These are phyloP conservation scores for Virgularia gustaviana DNA, from an alignment of 92 coral and sea anemone genomes.

Conservation along the genomic window DNA sequence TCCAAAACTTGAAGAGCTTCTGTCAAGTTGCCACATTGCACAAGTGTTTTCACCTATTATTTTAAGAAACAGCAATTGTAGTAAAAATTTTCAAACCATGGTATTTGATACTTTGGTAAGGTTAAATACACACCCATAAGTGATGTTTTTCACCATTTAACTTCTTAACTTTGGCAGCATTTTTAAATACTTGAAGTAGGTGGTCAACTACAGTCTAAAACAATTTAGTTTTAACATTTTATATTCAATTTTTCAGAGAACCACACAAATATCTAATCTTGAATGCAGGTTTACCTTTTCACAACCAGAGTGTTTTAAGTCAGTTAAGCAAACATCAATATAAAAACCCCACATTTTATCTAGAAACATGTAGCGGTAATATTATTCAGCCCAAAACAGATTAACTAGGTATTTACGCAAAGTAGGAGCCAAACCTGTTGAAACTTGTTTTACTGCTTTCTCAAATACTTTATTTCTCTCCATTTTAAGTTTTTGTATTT, in stretches of 20 bases:
- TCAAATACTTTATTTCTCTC: constrained; percentile 67
- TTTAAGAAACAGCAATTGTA: not conserved
- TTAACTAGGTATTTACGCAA: not conserved
- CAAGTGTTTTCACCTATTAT: constrained; percentile 34
- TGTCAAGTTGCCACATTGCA: constrained; percentile 36
- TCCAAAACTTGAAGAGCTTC: constrained; percentile 53
- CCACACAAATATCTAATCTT: too few relatives aligned
- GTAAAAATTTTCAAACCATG: not conserved
- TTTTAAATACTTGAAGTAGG: constrained; percentile 53
- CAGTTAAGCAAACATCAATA: constrained; percentile 54
- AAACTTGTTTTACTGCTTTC: constrained; percentile 67
- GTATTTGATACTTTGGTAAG: not conserved
- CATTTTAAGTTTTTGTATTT: constrained; percentile 60
- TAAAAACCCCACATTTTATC: constrained; percentile 91
- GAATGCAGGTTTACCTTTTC: too few relatives aligned
- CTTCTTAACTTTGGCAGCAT: constrained; percentile 58
- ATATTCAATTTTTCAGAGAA: too few relatives aligned
- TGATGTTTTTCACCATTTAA: constrained; percentile 56
- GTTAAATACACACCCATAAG: constrained; percentile 72
- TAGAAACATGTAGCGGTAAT: constrained; percentile 17
- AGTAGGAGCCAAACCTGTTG: constrained; percentile 63
- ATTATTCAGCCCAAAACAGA: not conserved
- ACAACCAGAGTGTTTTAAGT: too few relatives aligned
- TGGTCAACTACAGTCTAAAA: too few relatives aligned
- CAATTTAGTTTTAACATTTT: too few relatives aligned